Evolutionary conservation across 2,888 invertebrate species (phyloP).

Genomic region (Microctonus aethiopoides): DNA sequence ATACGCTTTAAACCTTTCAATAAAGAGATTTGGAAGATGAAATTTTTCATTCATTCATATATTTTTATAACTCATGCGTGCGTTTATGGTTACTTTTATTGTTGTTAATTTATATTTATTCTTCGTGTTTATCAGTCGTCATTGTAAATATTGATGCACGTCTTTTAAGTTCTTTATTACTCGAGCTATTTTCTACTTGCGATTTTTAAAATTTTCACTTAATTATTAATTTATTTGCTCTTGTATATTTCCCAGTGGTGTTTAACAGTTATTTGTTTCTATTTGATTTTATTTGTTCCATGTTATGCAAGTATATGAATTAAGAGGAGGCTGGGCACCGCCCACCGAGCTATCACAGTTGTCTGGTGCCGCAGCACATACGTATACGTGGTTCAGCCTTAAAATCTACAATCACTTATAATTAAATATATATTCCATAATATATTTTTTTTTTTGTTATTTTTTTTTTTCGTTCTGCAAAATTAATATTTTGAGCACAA

Average conservation of each 20-base stretch:
- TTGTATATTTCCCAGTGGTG: constrained; percentile 6
- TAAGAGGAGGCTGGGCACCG: constrained; percentile 68
- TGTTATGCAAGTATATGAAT: constrained; percentile 65
- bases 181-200: constrained; percentile 8
- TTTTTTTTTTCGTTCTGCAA: constrained; percentile 8
- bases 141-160: constrained; percentile 60
- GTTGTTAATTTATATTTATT: neutral
- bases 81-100: neutral
- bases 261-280: constrained; percentile 5
- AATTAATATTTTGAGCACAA: constrained; percentile 21
- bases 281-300: neutral
- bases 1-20: neutral
- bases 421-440: constrained; percentile 38
- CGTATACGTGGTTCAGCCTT: constrained; percentile 69
- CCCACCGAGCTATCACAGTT: constrained; percentile 68
- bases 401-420: constrained; percentile 62
- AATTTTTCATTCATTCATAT: neutral
- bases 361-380: constrained; percentile 68
- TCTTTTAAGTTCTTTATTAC: no score
- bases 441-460: constrained; percentile 32
- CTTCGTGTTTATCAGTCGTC: constrained; percentile 43
- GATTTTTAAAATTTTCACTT: neutral
- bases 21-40: constrained; percentile 1
- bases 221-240: neutral
- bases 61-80: neutral